These are phyloP conservation scores for Anguilla obscura DNA, from an alignment of 2,797 vertebrate species.

Conservation along the genomic window DNA sequence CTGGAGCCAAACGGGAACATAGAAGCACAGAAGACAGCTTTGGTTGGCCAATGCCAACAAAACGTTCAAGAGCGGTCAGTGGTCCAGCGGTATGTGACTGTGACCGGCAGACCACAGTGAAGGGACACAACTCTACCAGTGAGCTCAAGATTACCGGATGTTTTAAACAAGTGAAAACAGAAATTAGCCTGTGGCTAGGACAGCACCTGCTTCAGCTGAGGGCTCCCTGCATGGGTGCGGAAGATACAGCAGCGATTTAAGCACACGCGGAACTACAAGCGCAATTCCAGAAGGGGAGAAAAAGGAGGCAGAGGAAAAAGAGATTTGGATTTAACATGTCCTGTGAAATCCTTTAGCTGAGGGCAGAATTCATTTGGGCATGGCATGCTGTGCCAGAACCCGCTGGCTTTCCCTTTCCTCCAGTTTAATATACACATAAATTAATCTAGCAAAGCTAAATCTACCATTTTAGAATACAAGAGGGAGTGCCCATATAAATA, in stretches of 20 bases:
- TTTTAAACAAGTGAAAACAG: neutral
- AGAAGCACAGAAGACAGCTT: neutral
- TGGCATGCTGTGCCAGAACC: neutral
- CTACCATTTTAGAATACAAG: neutral
- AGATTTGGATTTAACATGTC: neutral
- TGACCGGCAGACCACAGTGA: neutral
- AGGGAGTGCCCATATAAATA: neutral
- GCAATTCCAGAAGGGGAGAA: neutral
- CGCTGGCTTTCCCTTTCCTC: neutral
- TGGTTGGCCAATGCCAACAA: neutral
- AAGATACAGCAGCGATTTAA: neutral
- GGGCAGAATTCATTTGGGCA: neutral
- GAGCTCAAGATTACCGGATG: neutral
- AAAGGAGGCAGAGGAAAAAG: neutral
- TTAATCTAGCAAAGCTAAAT: constrained; percentile 11
- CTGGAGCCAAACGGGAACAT: neutral
- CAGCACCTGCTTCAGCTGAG: neutral
- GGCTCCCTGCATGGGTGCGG: neutral
- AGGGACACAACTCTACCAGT: neutral
- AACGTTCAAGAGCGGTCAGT: neutral
- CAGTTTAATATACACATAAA: neutral
- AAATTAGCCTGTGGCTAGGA: neutral
- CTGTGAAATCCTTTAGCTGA: constrained; percentile 20
- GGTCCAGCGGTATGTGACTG: neutral
- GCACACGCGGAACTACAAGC: neutral